phyloP scores from a whole-genome alignment of 2,888 invertebrate species.

The Coronaproctus castanopsis region DNA sequence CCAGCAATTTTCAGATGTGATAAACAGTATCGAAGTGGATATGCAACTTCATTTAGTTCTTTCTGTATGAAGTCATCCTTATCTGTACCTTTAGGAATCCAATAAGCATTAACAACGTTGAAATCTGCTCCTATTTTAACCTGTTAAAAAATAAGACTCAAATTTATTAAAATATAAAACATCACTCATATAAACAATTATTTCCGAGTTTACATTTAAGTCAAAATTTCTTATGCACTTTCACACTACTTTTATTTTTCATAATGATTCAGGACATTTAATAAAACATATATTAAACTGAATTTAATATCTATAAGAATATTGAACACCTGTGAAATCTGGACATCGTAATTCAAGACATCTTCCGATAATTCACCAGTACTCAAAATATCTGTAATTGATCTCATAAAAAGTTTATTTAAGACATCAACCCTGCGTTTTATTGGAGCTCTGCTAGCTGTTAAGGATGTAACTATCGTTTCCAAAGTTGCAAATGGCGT shows the following conservation, averaged over 20 bases:
- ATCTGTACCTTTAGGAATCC: constrained; percentile 30
- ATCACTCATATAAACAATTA: not conserved
- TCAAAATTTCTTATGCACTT: not conserved
- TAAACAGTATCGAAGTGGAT: constrained; percentile 45
- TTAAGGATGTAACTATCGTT: not conserved
- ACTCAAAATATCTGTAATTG: constrained; percentile 56
- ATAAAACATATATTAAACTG: constrained; percentile 7
- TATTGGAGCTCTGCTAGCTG: not conserved
- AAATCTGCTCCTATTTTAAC: constrained; percentile 46
- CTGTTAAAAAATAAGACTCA: constrained; percentile 24
- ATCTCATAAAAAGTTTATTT: constrained; percentile 61
- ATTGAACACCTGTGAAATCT: constrained; percentile 48
- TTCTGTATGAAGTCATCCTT: constrained; percentile 16
- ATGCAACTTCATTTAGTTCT: constrained; percentile 35
- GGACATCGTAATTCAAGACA: constrained; percentile 43
- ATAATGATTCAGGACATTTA: constrained; percentile 1
- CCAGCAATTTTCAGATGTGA: constrained; percentile 53
- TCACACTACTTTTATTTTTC: no score
- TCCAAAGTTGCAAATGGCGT: not conserved
- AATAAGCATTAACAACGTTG: constrained; percentile 44
- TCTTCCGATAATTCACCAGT: constrained; percentile 42
- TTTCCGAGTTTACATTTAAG: not conserved
- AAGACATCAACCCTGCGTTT: constrained; percentile 30
- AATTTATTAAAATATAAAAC: not conserved
- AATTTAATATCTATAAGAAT: no score